phyloP scores from a whole-genome alignment of 2,113 vertebrate species.

The Gobius niger region DNA sequence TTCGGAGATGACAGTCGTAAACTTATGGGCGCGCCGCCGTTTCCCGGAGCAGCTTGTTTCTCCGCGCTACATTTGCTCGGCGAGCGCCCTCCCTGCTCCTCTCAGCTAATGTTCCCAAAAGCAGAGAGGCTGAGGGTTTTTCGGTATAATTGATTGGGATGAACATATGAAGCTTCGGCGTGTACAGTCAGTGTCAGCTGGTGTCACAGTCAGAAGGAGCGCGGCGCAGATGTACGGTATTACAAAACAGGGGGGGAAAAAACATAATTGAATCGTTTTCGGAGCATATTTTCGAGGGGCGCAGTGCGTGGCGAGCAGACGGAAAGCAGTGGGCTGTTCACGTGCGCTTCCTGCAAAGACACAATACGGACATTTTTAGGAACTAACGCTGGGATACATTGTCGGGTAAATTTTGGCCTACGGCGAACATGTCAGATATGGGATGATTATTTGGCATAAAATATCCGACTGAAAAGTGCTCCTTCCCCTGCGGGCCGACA shows the following conservation, averaged over 20 bases:
- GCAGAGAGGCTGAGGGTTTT: background rate
- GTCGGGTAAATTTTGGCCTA: too few relatives aligned
- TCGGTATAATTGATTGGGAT: background rate
- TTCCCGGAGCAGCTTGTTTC: constrained; percentile 1
- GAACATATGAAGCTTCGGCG: constrained; percentile 1
- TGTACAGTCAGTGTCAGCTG: constrained; percentile 9
- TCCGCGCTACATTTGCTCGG: constrained; percentile 4
- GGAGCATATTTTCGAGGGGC: background rate
- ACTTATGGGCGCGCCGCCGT: background rate
- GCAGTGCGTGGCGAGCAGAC: background rate
- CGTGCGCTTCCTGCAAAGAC: background rate
- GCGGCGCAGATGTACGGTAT: constrained; percentile 4
- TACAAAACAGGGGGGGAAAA: background rate
- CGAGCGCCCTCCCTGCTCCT: background rate
- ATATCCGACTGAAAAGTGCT: too few relatives aligned
- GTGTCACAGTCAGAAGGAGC: background rate
- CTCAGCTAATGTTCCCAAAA: constrained; percentile 13
- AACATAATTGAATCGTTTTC: constrained; percentile 4
- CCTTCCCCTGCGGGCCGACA: too few relatives aligned
- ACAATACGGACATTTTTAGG: background rate
- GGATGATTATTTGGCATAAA: too few relatives aligned
- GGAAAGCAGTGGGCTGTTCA: constrained; percentile 7
- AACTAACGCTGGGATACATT: too few relatives aligned
- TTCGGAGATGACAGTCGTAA: background rate
- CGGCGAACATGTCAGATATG: too few relatives aligned